These are phyloP conservation scores for Apamea anceps DNA, from an alignment of 2,888 invertebrate genomes.

Conservation along the genomic window DNA sequence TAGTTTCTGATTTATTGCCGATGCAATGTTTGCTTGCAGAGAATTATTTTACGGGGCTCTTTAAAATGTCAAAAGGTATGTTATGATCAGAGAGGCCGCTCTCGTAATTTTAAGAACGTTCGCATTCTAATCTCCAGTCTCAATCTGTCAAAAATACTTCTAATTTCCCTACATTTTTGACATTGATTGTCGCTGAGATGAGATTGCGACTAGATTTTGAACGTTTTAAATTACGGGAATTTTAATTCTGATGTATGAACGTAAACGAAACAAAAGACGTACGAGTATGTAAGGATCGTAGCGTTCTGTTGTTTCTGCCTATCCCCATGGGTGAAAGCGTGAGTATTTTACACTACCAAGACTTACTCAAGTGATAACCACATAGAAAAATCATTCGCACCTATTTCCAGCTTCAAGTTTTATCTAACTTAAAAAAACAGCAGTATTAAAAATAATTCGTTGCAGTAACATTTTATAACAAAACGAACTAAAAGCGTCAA, in stretches of 20 bases:
- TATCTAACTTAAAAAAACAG: not conserved
- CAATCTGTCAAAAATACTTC: not conserved
- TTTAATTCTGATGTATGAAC: no score
- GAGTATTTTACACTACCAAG: not conserved
- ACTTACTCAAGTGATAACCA: not conserved
- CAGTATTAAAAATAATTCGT: not conserved
- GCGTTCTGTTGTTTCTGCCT: not conserved
- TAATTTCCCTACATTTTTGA: not conserved
- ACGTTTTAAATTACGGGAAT: not conserved
- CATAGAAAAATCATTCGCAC: not conserved
- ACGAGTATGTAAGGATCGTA: not conserved
- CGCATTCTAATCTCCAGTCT: not conserved
- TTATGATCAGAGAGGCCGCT: not conserved
- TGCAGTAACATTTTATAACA: slow-evolving; percentile 11
- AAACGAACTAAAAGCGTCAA: slow-evolving; percentile 44
- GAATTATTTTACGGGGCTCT: slow-evolving; percentile 13
- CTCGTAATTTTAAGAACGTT: not conserved
- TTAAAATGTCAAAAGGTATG: not conserved
- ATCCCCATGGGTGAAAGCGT: not conserved
- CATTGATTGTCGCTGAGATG: not conserved
- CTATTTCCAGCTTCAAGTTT: not conserved
- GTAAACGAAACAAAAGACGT: no score
- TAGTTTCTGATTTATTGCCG: slow-evolving; percentile 56
- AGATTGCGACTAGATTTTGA: not conserved
- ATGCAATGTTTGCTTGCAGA: slow-evolving; percentile 34